Conservation (phyloP, 2,113 vertebrate species). For the Gadus chalcogrammus region DNA sequence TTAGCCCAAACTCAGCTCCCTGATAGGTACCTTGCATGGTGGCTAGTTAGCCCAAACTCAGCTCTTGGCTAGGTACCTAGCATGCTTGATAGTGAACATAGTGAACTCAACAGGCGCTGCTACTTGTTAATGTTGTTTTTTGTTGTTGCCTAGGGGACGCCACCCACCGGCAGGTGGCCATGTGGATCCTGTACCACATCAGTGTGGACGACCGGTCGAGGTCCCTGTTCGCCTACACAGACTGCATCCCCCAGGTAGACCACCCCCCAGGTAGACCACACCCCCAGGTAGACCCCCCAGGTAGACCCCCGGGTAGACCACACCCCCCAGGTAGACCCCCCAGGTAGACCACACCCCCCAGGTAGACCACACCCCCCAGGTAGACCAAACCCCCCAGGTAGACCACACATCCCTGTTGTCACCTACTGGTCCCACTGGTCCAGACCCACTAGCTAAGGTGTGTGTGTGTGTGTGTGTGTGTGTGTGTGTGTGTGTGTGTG, state of each 20-base stretch:
- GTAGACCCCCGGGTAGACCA: neutral
- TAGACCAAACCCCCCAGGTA: no score
- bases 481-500: neutral
- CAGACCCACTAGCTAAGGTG: neutral
- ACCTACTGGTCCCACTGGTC: neutral
- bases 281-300: slow-evolving; percentile 11
- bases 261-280: no score
- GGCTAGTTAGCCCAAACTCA: no score
- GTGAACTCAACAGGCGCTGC: no score
- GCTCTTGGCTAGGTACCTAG: no score
- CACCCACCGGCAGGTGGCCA: slow-evolving; percentile 85
- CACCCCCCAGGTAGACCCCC: slow-evolving; percentile 8
- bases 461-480: neutral
- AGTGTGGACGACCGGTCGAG: slow-evolving; percentile 95
- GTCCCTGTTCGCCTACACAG: slow-evolving; percentile 94
- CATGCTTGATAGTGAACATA: no score
- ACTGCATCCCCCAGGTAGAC: slow-evolving; percentile 90
- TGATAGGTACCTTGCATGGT: no score
- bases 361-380: no score
- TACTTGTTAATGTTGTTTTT: neutral
- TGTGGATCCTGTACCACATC: slow-evolving; percentile 94
- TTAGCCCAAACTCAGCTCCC: no score
- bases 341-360: neutral
- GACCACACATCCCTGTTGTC: no score
- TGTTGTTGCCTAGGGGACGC: slow-evolving; percentile 79